Evolutionary conservation across 2,797 vertebrate genomes (phyloP).

Genomic region (Pogonophryne albipinna): DNA sequence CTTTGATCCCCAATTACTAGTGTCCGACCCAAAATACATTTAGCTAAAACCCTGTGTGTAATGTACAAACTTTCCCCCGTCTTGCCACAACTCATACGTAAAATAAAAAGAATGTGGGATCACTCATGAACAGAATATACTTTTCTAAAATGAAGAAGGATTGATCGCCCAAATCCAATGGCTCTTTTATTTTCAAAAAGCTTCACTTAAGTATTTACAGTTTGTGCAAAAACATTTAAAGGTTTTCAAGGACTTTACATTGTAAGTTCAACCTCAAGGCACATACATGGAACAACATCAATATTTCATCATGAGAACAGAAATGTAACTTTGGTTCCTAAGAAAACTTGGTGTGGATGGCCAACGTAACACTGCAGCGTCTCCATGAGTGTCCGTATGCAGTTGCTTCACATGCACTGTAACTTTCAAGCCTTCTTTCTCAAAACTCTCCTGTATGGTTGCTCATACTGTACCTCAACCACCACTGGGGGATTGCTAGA

Average conservation of each 20-base stretch:
- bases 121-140: slow-evolving; percentile 4
- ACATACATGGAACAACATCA: slow-evolving; percentile 90
- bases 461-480: slow-evolving; percentile 36
- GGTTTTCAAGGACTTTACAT: slow-evolving; percentile 90
- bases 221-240: slow-evolving; percentile 92
- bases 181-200: slow-evolving; percentile 90
- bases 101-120: slow-evolving; percentile 21
- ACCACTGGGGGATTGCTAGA: slow-evolving; percentile 32
- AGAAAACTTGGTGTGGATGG: slow-evolving; percentile 76
- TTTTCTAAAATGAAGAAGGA: slow-evolving; percentile 45
- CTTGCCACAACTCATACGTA: background rate
- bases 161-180: slow-evolving; percentile 81
- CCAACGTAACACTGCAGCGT: slow-evolving; percentile 68
- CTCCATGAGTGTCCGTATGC: slow-evolving; percentile 49
- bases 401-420: slow-evolving; percentile 75
- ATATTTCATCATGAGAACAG: slow-evolving; percentile 85
- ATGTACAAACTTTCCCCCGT: slow-evolving; percentile 16
- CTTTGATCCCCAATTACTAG: slow-evolving; percentile 69
- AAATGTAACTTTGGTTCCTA: slow-evolving; percentile 88
- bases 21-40: slow-evolving; percentile 62
- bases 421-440: slow-evolving; percentile 49
- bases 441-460: slow-evolving; percentile 23
- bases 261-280: slow-evolving; percentile 91
- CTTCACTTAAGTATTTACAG: slow-evolving; percentile 89
- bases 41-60: slow-evolving; percentile 21